Conservation (phyloP, 2,888 invertebrate genomes). For the Anagyrus pseudococci region DNA sequence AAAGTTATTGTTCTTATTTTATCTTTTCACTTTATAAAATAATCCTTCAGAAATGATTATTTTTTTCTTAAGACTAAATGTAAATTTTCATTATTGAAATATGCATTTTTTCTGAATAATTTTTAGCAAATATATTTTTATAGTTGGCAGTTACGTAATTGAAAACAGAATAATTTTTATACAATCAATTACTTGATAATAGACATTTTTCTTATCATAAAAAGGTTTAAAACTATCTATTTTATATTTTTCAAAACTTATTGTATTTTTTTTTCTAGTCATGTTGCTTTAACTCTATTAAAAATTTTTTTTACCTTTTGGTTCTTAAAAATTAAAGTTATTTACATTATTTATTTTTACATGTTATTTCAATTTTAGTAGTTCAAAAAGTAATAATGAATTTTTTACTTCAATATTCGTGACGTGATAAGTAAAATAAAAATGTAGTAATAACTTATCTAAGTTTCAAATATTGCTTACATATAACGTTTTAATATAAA, state of each 20-base stretch:
- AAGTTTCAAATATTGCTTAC: too few species aligned
- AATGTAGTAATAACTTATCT: too few species aligned
- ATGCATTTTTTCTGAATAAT: slow-evolving; percentile 19
- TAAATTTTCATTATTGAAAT: slow-evolving; percentile 20
- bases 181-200: slow-evolving; percentile 6
- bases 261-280: neutral
- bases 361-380: slow-evolving; percentile 16
- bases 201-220: neutral
- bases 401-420: too few species aligned
- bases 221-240: slow-evolving; percentile 13
- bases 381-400: neutral
- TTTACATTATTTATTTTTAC: slow-evolving; percentile 33
- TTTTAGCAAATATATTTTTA: slow-evolving; percentile 3
- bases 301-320: slow-evolving; percentile 7
- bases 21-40: slow-evolving; percentile 24
- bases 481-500: too few species aligned
- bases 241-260: slow-evolving; percentile 6
- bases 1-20: slow-evolving; percentile 11
- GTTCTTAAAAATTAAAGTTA: slow-evolving; percentile 30
- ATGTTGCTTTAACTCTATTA: neutral
- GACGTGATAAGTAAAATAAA: too few species aligned
- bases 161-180: too few species aligned
- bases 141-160: slow-evolving; percentile 12
- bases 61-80: slow-evolving; percentile 23
- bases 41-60: slow-evolving; percentile 14